Evolutionary conservation across 2,888 invertebrate species (phyloP), one percentile per base, ranked within the genome.

Genomic region (Timema cristinae): DNA sequence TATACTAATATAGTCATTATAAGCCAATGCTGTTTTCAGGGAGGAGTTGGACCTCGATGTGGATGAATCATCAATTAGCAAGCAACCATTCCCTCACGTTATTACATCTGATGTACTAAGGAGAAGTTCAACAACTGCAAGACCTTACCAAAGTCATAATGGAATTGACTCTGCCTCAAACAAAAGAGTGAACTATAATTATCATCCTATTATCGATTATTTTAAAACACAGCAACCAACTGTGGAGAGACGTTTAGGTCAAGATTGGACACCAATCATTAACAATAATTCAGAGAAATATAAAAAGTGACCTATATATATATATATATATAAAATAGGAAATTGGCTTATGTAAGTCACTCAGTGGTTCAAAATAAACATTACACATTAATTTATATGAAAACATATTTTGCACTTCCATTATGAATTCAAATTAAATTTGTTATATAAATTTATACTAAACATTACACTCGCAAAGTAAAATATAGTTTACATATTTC

Each of bases 121-220:
- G 50, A 61, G 15, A 16, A 59, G 66, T 49, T 63, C 32, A 47
- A 51, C 56, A n/a, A 52, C 47, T 48, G 50, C 52, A 67, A 56
- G 68, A 9, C 61, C 68, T 6, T 52, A 47, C 13, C n/a, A 73
- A 72, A 81, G 71, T 80, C 80, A 72, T 79, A 79, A 51, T 16
- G 52, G 48, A 13, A 5, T 68, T 9, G 48, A 52, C 11, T 11
- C 59, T 10, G 59, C 16, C 11, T 70, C 68, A n/a, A 16, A 69
- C 54, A 86, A 88, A 78, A 86, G 89, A 78, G 86, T 92, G 61
- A 93, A 93, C 82, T 93, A 92, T 79, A 91, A 89, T 79, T 93
- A 93, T 78, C 93, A 93, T 81, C 92, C 92, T 1, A 93, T 93
- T 67, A 91, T 92, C 76, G 92, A 92, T 79, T 93, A 91, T 80